These are phyloP conservation scores for Ariolimax columbianus DNA, from an alignment of 2,888 invertebrate genomes.

Conservation along the genomic window DNA sequence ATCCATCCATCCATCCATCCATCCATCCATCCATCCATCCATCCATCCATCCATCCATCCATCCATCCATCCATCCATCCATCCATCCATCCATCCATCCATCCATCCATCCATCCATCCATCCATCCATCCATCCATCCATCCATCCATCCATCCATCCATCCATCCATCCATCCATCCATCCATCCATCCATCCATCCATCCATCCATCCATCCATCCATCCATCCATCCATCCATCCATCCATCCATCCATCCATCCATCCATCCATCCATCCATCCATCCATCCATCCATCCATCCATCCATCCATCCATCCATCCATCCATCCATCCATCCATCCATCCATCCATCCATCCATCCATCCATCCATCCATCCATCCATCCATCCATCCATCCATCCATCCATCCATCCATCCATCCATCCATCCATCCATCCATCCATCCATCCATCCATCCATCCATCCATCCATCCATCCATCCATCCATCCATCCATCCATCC, in stretches of 20 bases:
- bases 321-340: background rate
- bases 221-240: background rate
- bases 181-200: slow-evolving; percentile 20
- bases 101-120: slow-evolving; percentile 20
- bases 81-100: slow-evolving; percentile 20
- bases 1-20: slow-evolving; percentile 8
- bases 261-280: background rate
- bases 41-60: slow-evolving; percentile 11
- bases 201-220: slow-evolving; percentile 9
- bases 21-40: slow-evolving; percentile 6
- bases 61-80: slow-evolving; percentile 20
- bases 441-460: background rate
- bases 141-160: slow-evolving; percentile 9
- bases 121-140: slow-evolving; percentile 18
- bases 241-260: background rate
- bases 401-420: background rate
- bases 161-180: slow-evolving; percentile 20
- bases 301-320: background rate
- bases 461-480: background rate
- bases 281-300: background rate
- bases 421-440: background rate
- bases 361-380: background rate
- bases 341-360: background rate
- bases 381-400: background rate
- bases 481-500: background rate